Evolutionary conservation across 2,113 vertebrate genomes (phyloP), one percentile per base, ranked within the genome.

Genomic region (Ancistrus triradiatus): DNA sequence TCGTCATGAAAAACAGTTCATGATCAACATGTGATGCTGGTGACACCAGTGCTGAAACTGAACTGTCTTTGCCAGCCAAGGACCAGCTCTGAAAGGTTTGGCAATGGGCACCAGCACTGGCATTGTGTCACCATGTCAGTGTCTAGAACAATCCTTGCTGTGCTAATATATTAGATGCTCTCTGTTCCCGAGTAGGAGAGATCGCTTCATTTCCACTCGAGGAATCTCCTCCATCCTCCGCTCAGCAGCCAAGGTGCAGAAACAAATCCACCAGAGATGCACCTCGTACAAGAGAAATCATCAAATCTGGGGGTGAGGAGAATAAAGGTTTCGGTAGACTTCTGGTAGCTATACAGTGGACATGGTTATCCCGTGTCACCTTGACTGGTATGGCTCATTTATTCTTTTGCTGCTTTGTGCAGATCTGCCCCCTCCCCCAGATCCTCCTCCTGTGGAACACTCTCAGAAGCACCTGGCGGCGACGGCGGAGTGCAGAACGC

Each of bases 371-470:
- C 27, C 2, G n/a, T 47, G 27, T 9, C 4, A 52, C 49, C 18
- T 58, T 59, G 6, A 44, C n/a, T 11, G 5, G 9, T 18, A 18
- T 11, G 21, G 17, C 10, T 50, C 43, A 51, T 17, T 19, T 15
- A n/a, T 13, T 22, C n/a, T 27, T 66, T 44, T 37, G 64, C 52
- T 63, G 50, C 49, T 72, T 40, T 59, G 21, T 21, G 3, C 77
- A 95, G 93, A 91, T 10, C 84, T 95, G 57, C 93, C 93, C 0
- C 92, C 94, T 1, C 91, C 91, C 0, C 94, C 92, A 0, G 74
- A 90, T 78, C 91, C 91, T 0, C 92, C 92, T 0, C 85, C 90
- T 0, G 74, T 83, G 4, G 87, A 92, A 21, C 80, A 78, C 61
- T 64, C 78, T 1, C 59, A 72, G 18, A 83, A 84, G 63, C 81